Evolutionary conservation across 2,888 invertebrate genomes (phyloP).

Genomic region (Tryphoninae sp.): DNA sequence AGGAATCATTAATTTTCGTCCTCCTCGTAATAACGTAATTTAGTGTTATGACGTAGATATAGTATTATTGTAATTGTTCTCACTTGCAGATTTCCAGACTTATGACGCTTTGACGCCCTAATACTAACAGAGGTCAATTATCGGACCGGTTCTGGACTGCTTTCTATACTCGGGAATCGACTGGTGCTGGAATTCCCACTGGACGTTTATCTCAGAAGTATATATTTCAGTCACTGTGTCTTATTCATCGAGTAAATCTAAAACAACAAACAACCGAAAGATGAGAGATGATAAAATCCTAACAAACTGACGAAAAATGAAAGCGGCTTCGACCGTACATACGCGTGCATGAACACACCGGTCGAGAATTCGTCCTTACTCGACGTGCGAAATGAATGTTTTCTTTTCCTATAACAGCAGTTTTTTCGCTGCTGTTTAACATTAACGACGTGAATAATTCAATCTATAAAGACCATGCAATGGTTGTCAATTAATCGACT

Average conservation of each 20-base stretch:
- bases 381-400: constrained; percentile 29
- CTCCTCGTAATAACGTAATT: constrained; percentile 7
- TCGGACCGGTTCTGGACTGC: constrained; percentile 71
- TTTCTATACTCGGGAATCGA: constrained; percentile 73
- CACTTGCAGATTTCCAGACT: constrained; percentile 88
- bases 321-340: not conserved
- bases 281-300: constrained; percentile 19
- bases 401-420: constrained; percentile 9
- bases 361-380: constrained; percentile 12
- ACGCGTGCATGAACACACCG: constrained; percentile 13
- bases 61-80: constrained; percentile 58
- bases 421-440: constrained; percentile 32
- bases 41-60: constrained; percentile 5
- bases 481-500: constrained; percentile 21
- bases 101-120: constrained; percentile 87
- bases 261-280: constrained; percentile 15
- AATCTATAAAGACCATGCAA: constrained; percentile 30
- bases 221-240: constrained; percentile 87
- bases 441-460: constrained; percentile 28
- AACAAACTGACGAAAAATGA: not conserved
- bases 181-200: constrained; percentile 75
- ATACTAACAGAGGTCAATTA: constrained; percentile 77
- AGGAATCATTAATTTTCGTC: not conserved
- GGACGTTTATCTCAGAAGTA: constrained; percentile 84
- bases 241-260: constrained; percentile 84